Conservation (phyloP, 2,113 vertebrate genomes). For the zebrafish (Danio rerio) region DNA sequence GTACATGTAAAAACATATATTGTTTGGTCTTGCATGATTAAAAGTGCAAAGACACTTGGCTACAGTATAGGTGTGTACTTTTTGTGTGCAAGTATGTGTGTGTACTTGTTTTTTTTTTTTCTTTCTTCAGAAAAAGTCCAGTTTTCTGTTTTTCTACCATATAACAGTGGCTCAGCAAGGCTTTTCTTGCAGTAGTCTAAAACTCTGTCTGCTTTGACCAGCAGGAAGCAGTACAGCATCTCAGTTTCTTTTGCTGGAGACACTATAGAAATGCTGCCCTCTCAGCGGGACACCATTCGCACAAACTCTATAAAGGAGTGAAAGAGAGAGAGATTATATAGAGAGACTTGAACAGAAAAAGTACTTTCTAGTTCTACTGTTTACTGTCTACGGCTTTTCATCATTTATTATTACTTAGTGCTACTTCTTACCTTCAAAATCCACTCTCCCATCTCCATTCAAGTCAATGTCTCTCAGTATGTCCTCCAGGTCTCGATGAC, state of each 20-base stretch:
- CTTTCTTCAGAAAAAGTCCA: conserved; percentile 18
- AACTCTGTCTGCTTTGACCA: conserved; percentile 37
- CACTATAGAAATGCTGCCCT: conserved; percentile 10
- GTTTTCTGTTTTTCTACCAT: conserved; percentile 66
- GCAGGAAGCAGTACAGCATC: conserved; percentile 37
- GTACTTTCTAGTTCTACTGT: no score
- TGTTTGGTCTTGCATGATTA: conserved; percentile 61
- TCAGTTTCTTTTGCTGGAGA: conserved; percentile 31
- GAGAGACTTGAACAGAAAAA: no score
- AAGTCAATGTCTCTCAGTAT: conserved; percentile 96
- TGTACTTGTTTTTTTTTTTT: conserved; percentile 2
- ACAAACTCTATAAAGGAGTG: conserved; percentile 86
- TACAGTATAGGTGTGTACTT: conserved; percentile 41
- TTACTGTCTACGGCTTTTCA: not conserved
- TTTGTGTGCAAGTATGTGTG: conserved; percentile 7
- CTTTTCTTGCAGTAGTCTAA: conserved; percentile 39
- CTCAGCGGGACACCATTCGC: conserved; percentile 96
- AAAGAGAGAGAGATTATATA: not conserved
- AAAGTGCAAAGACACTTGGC: conserved; percentile 70
- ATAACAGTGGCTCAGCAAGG: conserved; percentile 67
- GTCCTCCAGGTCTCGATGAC: conserved; percentile 93
- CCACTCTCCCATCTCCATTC: conserved; percentile 94
- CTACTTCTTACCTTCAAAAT: conserved; percentile 91
- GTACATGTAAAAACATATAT: conserved; percentile 62
- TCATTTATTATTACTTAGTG: not conserved